Base-by-base conservation (phyloP, 37 sponge, comb jelly and placozoan species). In the Diacarnus erythraeanus region DNA sequence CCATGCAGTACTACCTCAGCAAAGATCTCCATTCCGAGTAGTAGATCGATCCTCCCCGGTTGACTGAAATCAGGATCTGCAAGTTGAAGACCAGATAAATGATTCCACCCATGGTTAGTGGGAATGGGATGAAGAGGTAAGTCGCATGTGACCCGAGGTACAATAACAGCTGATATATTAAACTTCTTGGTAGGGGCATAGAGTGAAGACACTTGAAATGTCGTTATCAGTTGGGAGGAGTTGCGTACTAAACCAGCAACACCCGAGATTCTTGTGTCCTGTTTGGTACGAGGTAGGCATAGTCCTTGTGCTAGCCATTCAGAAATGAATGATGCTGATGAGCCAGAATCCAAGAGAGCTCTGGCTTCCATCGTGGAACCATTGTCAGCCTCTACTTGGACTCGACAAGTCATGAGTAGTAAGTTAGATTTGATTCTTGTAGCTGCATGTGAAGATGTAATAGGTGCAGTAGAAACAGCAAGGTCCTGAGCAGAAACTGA, bases 131-230 rank as follows among this genome's bases (percentile, higher is more conserved):
- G 34, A 35, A 58, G 22, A 30, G 85, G 85, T 25, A 70, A 61
- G 72, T 76, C 69, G 41, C 77, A 68, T 2, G 85, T 84, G 2
- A 84, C 72, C 4, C 39, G 71, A 17, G 77, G 78, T 17, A 84
- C 71, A 22, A 84, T 63, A 38, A 84, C 22, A 3, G 85, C 85
- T 35, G 22, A 75, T 3, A 83, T 76, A 21, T 65, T 43, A 63
- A 66, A 26, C 57, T 75, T 65, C 33, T 5, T 43, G 3, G 18
- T 64, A 17, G 69, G 38, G 1, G 75, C 51, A 22, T 75, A 57
- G 18, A 44, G 21, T 17, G 84, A 67, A 15, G 76, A 75, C 42
- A 9, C 56, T 54, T 10, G 17, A 17, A 54, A 20, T 10, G 17
- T 54, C 56, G 10, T 20, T 17, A 20, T 10, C 17, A 17, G 56